Conservation (phyloP, 2,888 invertebrate genomes). For the Ennomos fuscantarius region DNA sequence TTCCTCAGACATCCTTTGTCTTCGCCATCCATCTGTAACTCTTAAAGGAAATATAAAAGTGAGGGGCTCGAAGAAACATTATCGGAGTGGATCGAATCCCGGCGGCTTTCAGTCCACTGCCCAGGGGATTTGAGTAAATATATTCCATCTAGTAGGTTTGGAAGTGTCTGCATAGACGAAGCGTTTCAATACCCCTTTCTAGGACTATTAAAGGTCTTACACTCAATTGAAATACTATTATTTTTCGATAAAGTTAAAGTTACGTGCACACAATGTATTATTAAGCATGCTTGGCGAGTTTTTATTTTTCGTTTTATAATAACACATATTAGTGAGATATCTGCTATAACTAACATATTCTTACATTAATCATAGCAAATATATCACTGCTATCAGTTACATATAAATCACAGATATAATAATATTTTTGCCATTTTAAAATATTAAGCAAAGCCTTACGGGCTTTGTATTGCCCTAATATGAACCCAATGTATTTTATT, state of each 20-base stretch:
- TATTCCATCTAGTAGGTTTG: conserved; percentile 49
- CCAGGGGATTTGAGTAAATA: conserved; percentile 51
- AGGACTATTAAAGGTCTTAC: conserved; percentile 12
- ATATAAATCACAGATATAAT: no score
- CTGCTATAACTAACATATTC: no score
- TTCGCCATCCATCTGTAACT: conserved; percentile 43
- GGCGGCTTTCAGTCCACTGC: conserved; percentile 58
- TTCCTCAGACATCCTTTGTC: conserved; percentile 28
- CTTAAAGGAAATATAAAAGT: conserved; percentile 54
- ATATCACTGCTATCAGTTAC: no score
- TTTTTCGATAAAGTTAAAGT: not conserved
- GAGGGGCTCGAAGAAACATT: conserved; percentile 54
- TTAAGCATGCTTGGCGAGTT: no score
- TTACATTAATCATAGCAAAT: no score
- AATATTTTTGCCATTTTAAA: no score
- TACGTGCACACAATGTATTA: no score
- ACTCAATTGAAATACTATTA: conserved; percentile 16
- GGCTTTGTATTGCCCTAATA: no score
- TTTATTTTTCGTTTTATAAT: no score
- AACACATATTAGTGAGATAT: no score
- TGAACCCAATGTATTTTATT: no score
- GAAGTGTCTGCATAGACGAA: conserved; percentile 39
- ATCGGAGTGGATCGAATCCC: conserved; percentile 57
- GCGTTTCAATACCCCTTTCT: conserved; percentile 21
- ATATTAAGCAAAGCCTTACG: not conserved